phyloP scores from a whole-genome alignment of 35 echinoderm and acorn worm species.

The Nesometra sesokonis region DNA sequence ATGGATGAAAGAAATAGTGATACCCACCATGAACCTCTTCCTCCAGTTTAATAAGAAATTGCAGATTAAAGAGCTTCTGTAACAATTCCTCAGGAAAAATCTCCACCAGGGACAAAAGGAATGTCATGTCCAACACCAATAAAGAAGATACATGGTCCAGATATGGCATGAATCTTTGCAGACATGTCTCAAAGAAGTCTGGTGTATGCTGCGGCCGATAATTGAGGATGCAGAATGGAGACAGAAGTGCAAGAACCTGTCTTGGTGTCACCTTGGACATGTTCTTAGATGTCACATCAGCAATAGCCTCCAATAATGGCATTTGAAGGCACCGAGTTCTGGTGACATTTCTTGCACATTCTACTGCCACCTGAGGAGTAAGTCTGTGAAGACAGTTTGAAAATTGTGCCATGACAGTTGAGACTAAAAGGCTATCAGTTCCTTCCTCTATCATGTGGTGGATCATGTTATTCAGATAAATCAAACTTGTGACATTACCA shows the following conservation, averaged over 20 bases:
- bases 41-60: conserved; percentile 82
- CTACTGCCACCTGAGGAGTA: conserved; percentile 49
- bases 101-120: conserved; percentile 45
- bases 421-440: conserved; percentile 30
- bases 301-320: conserved; percentile 53
- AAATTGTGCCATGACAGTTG: conserved; percentile 51
- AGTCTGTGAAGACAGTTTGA: conserved; percentile 27
- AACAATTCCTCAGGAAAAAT: conserved; percentile 46
- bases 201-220: conserved; percentile 49
- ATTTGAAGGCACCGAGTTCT: conserved; percentile 43
- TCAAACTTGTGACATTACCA: conserved; percentile 20
- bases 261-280: conserved; percentile 53
- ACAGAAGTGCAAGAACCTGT: conserved; percentile 34
- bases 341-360: conserved; percentile 42
- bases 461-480: conserved; percentile 50
- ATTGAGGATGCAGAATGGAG: conserved; percentile 58
- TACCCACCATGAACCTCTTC: conserved; percentile 72
- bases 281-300: conserved; percentile 42
- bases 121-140: conserved; percentile 63
- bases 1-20: background rate
- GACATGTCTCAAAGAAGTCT: conserved; percentile 49
- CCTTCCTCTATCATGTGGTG: conserved; percentile 41
- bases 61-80: conserved; percentile 66
- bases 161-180: conserved; percentile 41
- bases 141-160: conserved; percentile 38